Percentiles rank a stretch among this genome's conserved stretches.
phyloP scores from a whole-genome alignment of 2,113 vertebrate species.

The Ceyx melanurus region DNA sequence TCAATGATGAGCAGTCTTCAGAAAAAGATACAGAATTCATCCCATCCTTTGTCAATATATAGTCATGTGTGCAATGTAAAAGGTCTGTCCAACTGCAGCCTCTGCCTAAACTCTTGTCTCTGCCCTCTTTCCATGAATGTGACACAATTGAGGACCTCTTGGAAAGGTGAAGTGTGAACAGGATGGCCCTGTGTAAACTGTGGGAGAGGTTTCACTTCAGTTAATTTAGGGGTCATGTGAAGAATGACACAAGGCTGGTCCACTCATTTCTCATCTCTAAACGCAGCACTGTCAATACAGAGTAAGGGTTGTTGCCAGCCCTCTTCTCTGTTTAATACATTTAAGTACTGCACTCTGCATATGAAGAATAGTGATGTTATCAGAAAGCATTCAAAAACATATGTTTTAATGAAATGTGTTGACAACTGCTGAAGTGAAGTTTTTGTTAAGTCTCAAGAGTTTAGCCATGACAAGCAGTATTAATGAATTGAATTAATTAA shows the following conservation, averaged over 20 bases:
- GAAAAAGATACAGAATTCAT: background rate
- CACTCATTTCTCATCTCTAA: slow-evolving; percentile 7
- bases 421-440: slow-evolving; percentile 76
- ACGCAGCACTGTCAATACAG: background rate
- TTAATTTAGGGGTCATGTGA: background rate
- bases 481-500: slow-evolving; percentile 81
- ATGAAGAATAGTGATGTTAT: slow-evolving; percentile 57
- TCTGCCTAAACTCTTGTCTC: background rate
- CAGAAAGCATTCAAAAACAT: slow-evolving; percentile 69
- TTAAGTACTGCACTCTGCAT: slow-evolving; percentile 70
- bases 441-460: slow-evolving; percentile 76
- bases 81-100: background rate
- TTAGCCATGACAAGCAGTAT: slow-evolving; percentile 75
- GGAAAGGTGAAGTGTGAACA: background rate
- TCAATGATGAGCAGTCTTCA: background rate
- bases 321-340: slow-evolving; percentile 58
- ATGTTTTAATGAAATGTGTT: slow-evolving; percentile 73
- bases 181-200: fast-evolving
- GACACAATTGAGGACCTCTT: background rate
- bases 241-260: background rate
- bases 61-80: background rate
- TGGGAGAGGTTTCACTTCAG: background rate
- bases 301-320: background rate
- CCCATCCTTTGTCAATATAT: background rate
- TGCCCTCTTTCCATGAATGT: background rate